Evolutionary conservation across 2,113 vertebrate genomes (phyloP), one percentile per base, ranked within the genome.

Genomic region (Damaliscus lunatus): DNA sequence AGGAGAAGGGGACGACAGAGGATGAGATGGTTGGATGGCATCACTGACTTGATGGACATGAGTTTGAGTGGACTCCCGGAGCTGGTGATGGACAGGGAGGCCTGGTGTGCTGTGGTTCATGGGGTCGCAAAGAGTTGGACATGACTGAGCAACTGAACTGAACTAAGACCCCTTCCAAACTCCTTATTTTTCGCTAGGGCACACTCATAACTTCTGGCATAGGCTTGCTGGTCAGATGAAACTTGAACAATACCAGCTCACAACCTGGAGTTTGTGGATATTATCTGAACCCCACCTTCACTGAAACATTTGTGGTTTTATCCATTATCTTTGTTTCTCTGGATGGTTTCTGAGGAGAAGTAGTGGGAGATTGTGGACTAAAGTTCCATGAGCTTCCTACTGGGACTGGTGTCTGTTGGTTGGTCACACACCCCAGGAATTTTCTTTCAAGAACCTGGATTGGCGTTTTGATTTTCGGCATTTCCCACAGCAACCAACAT

Each of bases 281-380:
- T 57, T 23, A 40, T 82, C 48, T 85, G 27, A 93, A 82, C 4
- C 12, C 74, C 4, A 19, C 21, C 12, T 52, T 91, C 33, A 60
- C 36, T 40, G 48, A 71, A 27, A 36, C 59, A 31, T 74, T 27
- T 87, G 21, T 93, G 31, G 17, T 57, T 97, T 94, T 52, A 36
- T 53, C n/a, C 33, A 33, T 81, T 85, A 27, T 91, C 46, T 87
- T 81, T 88, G 16, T 95, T 94, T 93, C 33, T 88, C 31, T 59
- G 31, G 53, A 36, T 88, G 74, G 80, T 88, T 91, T 87, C 60
- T 29, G 71, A 92, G 46, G 23, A 64, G 36, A 71, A 74, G 25
- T 48, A 40, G 10, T 74, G 25, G 52, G 62, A 60, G 19, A 74
- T 53, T 80, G 46, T 12, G 77, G 36, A 43, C 21, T 16, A 94